These are phyloP conservation scores for Cryptocephalus moraei DNA, from an alignment of 2,888 invertebrate species.

Conservation along the genomic window DNA sequence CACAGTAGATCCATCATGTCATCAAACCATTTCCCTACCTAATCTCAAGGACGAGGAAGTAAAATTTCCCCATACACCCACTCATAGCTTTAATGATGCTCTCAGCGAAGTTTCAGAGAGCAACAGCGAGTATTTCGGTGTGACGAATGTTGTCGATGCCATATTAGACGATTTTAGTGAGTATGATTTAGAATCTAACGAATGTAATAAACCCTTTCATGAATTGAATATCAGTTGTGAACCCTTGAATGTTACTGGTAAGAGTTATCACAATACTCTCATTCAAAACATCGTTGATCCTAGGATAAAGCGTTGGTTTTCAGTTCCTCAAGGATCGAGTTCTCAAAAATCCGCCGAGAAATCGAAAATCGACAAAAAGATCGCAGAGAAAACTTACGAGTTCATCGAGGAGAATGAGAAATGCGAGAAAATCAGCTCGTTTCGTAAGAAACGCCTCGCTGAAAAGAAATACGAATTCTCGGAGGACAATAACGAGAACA, in stretches of 20 bases:
- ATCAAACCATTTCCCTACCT: conserved; percentile 17
- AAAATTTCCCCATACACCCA: conserved; percentile 14
- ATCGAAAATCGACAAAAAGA: conserved; percentile 38
- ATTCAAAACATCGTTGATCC: conserved; percentile 37
- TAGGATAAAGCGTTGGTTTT: conserved; percentile 33
- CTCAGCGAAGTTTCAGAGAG: conserved; percentile 36
- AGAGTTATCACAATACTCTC: conserved; percentile 37
- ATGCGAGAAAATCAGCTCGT: conserved; percentile 78
- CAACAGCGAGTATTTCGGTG: conserved; percentile 32
- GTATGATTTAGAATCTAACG: conserved; percentile 36
- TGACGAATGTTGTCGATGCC: conserved; percentile 34
- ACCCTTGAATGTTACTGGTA: conserved; percentile 38
- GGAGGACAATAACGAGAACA: conserved; percentile 61
- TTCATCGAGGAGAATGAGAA: conserved; percentile 77
- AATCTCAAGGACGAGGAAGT: conserved; percentile 26
- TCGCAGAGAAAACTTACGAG: conserved; percentile 70
- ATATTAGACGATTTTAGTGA: conserved; percentile 39
- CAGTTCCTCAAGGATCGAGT: conserved; percentile 31
- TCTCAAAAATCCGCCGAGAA: conserved; percentile 24
- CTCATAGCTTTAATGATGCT: conserved; percentile 26
- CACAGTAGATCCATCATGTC: conserved; percentile 26
- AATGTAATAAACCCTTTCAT: conserved; percentile 38
- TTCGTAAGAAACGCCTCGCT: conserved; percentile 72
- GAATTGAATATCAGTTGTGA: conserved; percentile 40
- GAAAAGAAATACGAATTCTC: conserved; percentile 90